phyloP scores from a whole-genome alignment of 30 jellyfish, hydroid and myxozoan genomes.

The Pelagia noctiluca region DNA sequence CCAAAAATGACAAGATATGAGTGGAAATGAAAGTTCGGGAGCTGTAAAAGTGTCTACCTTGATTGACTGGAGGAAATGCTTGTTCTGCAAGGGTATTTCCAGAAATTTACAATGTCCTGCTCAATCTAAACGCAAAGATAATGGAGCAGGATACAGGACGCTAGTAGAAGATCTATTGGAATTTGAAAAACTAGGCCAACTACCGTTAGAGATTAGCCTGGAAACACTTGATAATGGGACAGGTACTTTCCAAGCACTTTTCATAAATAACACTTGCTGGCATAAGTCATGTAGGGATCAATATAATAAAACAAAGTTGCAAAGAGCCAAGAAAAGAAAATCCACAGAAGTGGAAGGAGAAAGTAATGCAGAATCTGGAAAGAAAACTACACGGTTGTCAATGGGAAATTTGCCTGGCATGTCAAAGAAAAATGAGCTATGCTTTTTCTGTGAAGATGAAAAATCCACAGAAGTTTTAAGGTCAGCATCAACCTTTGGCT shows the following conservation, averaged over 20 bases:
- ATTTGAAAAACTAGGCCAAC: slow-evolving; percentile 37
- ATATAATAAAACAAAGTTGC: slow-evolving; percentile 5
- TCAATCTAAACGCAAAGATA: slow-evolving; percentile 38
- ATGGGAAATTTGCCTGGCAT: slow-evolving; percentile 32
- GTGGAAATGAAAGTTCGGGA: not conserved
- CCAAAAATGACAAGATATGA: not conserved
- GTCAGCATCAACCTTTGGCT: slow-evolving; percentile 31
- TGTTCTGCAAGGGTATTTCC: slow-evolving; percentile 31
- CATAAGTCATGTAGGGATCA: slow-evolving; percentile 45
- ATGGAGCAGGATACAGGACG: slow-evolving; percentile 29
- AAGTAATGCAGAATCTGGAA: not conserved
- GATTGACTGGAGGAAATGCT: slow-evolving; percentile 35
- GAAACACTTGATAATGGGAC: slow-evolving; percentile 10
- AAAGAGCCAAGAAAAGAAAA: not conserved
- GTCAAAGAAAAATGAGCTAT: slow-evolving; percentile 24
- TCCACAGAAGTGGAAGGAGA: not conserved
- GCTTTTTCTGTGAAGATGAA: slow-evolving; percentile 25
- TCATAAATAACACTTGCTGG: slow-evolving; percentile 13
- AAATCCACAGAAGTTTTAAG: slow-evolving; percentile 22
- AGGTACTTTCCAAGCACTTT: not conserved
- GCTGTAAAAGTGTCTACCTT: slow-evolving; percentile 7
- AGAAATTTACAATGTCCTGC: slow-evolving; percentile 31
- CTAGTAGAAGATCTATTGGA: slow-evolving; percentile 34
- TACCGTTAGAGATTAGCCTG: slow-evolving; percentile 15
- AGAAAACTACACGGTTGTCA: slow-evolving; percentile 32